These are phyloP conservation scores for Sebastes nivosus DNA, from an alignment of 2,797 vertebrate species.

Conservation along the genomic window DNA sequence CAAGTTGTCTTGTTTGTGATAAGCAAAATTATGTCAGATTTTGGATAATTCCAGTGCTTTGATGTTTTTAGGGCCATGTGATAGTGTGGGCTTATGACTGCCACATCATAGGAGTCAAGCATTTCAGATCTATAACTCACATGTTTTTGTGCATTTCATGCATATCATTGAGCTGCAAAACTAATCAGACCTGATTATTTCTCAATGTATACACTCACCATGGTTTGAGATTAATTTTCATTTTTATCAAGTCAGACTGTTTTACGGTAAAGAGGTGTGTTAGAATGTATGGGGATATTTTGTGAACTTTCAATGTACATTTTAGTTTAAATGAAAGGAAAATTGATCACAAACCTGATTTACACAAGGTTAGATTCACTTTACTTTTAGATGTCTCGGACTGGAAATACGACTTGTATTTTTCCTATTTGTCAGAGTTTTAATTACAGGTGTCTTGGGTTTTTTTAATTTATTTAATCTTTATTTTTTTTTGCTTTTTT, in stretches of 20 bases:
- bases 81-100: neutral
- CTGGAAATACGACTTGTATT: conserved; percentile 43
- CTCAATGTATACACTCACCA: neutral
- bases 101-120: neutral
- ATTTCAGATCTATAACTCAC: neutral
- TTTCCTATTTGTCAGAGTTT: conserved; percentile 22
- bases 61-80: neutral
- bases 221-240: neutral
- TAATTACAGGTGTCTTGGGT: neutral
- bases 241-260: neutral
- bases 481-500: conserved; percentile 12
- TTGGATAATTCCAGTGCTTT: neutral
- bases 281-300: neutral
- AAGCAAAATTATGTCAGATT: neutral
- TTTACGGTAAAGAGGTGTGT: neutral
- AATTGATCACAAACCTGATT: conserved; percentile 9
- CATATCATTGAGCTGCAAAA: neutral
- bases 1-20: too few species aligned
- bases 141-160: neutral
- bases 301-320: neutral
- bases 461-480: conserved; percentile 54
- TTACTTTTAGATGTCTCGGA: conserved; percentile 12
- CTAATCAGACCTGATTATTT: neutral
- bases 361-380: neutral
- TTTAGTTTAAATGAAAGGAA: neutral